Percentiles rank a stretch among this genome's conserved stretches.
Evolutionary conservation across 2,797 vertebrate species (phyloP).

Genomic region (Thamnophis elegans): DNA sequence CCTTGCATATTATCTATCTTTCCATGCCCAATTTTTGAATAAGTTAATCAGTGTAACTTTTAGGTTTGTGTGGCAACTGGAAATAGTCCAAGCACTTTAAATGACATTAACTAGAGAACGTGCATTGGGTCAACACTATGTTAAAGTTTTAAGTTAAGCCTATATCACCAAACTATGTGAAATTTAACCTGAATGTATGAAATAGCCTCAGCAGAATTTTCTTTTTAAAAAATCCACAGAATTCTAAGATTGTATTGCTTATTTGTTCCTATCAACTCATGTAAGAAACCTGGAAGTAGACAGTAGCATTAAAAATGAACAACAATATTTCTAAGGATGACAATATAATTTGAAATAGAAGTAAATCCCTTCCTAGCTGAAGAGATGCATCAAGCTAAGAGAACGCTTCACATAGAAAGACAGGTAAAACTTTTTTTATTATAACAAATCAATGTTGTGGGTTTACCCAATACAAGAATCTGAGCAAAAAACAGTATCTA

Average conservation of each 20-base stretch:
- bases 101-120: background rate
- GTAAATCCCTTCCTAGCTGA: background rate
- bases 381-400: background rate
- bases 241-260: background rate
- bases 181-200: conserved; percentile 29
- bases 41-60: background rate
- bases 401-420: background rate
- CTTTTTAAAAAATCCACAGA: background rate
- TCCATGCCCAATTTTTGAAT: background rate
- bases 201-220: conserved; percentile 16
- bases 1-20: background rate
- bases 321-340: background rate
- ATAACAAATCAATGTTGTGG: background rate
- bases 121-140: background rate
- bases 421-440: background rate
- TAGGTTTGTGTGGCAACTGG: background rate
- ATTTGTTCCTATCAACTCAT: accelerated
- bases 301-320: background rate
- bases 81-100: accelerated
- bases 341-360: background rate
- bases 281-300: background rate
- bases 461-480: background rate
- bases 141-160: conserved; percentile 6
- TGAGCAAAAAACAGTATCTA: background rate
- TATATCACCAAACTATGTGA: background rate